These are phyloP conservation scores for Riptortus pedestris DNA, from an alignment of 1,140 invertebrate genomes.

Conservation along the genomic window DNA sequence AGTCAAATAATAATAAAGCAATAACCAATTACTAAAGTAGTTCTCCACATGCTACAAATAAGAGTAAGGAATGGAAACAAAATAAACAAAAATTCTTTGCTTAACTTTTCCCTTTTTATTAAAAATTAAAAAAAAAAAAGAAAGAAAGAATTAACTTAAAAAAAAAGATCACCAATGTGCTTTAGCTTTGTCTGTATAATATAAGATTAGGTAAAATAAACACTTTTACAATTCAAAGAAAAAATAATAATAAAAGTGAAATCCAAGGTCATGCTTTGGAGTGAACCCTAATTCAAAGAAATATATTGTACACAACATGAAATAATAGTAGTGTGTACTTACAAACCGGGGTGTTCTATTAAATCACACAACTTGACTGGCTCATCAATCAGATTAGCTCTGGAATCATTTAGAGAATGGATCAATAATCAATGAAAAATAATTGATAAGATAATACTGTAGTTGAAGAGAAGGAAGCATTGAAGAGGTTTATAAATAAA, in stretches of 20 bases:
- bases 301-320: constrained; percentile 3
- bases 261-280: neutral
- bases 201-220: too few species aligned
- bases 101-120: too few species aligned
- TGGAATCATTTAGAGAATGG: constrained; percentile 12
- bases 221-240: too few species aligned
- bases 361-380: constrained; percentile 11
- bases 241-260: constrained; percentile 3
- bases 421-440: constrained; percentile 2
- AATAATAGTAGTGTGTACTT: constrained; percentile 11
- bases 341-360: constrained; percentile 8
- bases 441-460: neutral
- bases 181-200: too few species aligned
- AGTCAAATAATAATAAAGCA: too few species aligned
- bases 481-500: neutral
- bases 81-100: too few species aligned
- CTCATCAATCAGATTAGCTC: neutral
- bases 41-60: too few species aligned
- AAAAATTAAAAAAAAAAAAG: too few species aligned
- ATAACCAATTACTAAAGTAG: too few species aligned
- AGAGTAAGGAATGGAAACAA: too few species aligned
- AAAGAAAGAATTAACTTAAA: too few species aligned
- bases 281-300: constrained; percentile 2
- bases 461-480: constrained; percentile 5
- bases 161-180: too few species aligned